Conservation (phyloP, 2,797 vertebrate species). For the Pseudochirops corinnae region DNA sequence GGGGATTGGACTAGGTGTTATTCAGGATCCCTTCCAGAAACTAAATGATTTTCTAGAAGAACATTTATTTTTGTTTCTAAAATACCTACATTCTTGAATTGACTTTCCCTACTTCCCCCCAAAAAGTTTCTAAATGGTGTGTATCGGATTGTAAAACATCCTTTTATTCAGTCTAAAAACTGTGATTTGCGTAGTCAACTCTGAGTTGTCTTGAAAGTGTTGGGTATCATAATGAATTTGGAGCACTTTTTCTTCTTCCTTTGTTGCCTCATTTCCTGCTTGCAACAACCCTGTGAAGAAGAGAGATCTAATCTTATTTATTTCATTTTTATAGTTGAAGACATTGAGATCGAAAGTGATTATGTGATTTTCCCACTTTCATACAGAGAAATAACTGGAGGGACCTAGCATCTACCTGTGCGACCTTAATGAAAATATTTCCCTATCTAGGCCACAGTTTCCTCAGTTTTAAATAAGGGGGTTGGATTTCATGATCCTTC, state of each 20-base stretch:
- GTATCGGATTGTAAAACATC: neutral
- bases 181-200: neutral
- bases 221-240: neutral
- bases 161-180: neutral
- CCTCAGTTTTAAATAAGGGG: neutral
- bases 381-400: neutral
- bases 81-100: neutral
- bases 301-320: neutral
- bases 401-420: neutral
- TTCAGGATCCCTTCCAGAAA: neutral
- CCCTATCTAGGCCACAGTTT: neutral
- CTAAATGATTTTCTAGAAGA: neutral
- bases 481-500: neutral
- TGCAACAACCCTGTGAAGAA: neutral
- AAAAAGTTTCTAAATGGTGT: neutral
- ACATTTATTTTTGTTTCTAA: neutral
- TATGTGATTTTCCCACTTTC: neutral
- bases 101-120: neutral
- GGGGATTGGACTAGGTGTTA: neutral
- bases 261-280: neutral
- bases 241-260: neutral
- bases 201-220: neutral
- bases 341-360: neutral
- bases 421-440: neutral
- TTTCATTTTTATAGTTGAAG: neutral